phyloP scores from a whole-genome alignment of 1,140 invertebrate genomes.

The Drosophila triauraria region DNA sequence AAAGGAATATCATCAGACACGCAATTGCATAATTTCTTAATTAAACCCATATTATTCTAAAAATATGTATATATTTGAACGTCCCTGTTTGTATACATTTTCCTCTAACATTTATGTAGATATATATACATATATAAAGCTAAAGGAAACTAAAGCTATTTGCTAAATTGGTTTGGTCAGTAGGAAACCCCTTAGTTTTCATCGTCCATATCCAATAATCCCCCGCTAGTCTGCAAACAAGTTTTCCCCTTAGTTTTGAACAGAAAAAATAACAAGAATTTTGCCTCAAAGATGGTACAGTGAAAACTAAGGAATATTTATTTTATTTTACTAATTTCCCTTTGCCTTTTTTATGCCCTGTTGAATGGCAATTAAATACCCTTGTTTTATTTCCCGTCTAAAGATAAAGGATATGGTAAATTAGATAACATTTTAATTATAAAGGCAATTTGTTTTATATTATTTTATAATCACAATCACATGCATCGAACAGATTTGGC shows the following conservation, averaged over 20 bases:
- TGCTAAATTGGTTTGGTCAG: slow-evolving; percentile 15
- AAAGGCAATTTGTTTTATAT: no score
- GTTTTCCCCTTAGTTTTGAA: not conserved
- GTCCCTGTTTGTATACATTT: no score
- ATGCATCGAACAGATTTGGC: not conserved
- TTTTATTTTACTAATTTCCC: no score
- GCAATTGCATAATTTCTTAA: no score
- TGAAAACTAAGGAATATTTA: not conserved
- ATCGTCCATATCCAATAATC: slow-evolving; percentile 19
- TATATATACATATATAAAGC: not conserved
- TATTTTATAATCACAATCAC: not conserved
- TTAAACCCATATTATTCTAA: no score
- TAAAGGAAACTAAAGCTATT: slow-evolving; percentile 8
- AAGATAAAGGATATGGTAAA: no score
- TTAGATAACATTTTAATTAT: no score
- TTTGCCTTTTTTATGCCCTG: no score
- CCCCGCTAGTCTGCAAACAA: not conserved
- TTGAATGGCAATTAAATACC: no score
- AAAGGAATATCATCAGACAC: no score
- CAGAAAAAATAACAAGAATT: not conserved
- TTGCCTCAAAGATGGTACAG: not conserved
- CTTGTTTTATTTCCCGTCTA: no score
- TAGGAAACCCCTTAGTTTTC: slow-evolving; percentile 11
- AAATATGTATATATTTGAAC: no score
- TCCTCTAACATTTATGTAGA: not conserved